Evolutionary conservation across 2,888 invertebrate genomes (phyloP), one percentile per base, ranked within the genome.

Genomic region (Drosophila falleni): DNA sequence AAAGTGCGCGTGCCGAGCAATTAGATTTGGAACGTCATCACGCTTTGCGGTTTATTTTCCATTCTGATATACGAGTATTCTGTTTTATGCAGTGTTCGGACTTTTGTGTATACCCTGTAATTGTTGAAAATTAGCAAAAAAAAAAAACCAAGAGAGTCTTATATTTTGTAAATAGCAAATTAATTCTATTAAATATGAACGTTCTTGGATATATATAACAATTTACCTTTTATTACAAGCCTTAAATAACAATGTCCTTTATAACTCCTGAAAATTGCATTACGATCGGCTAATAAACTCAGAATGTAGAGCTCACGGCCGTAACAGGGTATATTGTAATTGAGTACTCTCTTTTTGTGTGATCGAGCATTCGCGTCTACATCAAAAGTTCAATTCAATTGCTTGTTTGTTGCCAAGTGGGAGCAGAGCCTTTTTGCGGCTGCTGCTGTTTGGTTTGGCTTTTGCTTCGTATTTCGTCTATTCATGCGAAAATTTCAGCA

Each of bases 371-470:
- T 37, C 15, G 56, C 35, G 51, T 46, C 44, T 26, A 9, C 29
- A 35, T 15, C 39, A 31, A 50, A 55, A 46, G 62, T 41, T 56
- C 16, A 53, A 39, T 23, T 46, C 42, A 54, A 13, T 41, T 26
- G 16, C 42, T 47, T 69, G 71, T 74, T 75, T 84, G 84, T 88
- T 84, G 87, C 84, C 81, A 84, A 51, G 86, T 46, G 80, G 72
- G 51, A 44, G 29, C n/a, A 49, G 49, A 59, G 74, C 65, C 74
- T 74, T 62, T 49, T 16, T 59, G n/a, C 53, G 72, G 66, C 86
- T 78, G 78, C 78, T 84, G 81, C 51, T 84, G 81, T 51, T 46
- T 56, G 33, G 71, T 60, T 73, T 68, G 70, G 70, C 31, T 13
- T 58, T 46, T 64, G 71, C 58, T 47, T 87, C 86, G 67, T 71